A percentile compares a stretch with the other conserved stretches of the same genome.
Conservation (phyloP, 2,888 invertebrate species). For the Drosophila limbata region DNA sequence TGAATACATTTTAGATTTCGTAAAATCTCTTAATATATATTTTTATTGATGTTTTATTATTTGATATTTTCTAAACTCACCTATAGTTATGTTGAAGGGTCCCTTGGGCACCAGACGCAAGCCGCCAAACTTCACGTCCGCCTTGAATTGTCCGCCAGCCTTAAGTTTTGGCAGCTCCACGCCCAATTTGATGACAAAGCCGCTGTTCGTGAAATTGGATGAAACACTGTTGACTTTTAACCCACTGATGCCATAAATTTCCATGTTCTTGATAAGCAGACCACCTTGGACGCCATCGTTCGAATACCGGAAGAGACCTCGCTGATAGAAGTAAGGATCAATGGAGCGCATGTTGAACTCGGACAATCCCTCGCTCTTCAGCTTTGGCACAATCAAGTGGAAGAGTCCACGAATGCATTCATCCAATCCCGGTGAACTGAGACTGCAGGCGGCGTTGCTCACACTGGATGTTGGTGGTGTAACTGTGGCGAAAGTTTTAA, state of each 20-base stretch:
- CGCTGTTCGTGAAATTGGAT: conserved; percentile 87
- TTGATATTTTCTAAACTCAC: conserved; percentile 84
- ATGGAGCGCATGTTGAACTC: conserved; percentile 77
- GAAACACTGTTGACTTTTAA: conserved; percentile 87
- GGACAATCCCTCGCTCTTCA: conserved; percentile 75
- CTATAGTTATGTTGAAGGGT: conserved; percentile 87
- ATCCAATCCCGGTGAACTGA: conserved; percentile 87
- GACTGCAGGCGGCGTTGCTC: conserved; percentile 85
- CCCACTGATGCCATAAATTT: conserved; percentile 87
- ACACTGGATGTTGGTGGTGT: conserved; percentile 22
- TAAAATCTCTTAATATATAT: too few relatives aligned
- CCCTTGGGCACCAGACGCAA: conserved; percentile 88
- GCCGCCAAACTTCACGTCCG: conserved; percentile 88
- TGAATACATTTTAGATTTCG: too few relatives aligned
- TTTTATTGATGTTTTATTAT: not conserved
- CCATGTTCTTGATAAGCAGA: conserved; percentile 83
- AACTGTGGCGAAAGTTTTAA: conserved; percentile 53
- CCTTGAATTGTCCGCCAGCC: conserved; percentile 88
- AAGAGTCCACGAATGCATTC: conserved; percentile 87
- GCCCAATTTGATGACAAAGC: conserved; percentile 88
- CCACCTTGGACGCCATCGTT: conserved; percentile 84
- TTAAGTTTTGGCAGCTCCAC: conserved; percentile 87
- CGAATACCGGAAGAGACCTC: conserved; percentile 83
- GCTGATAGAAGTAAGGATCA: conserved; percentile 83
- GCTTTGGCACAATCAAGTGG: conserved; percentile 85